Conservation (phyloP, 2,113 vertebrate species). For the Pitta sordida region DNA sequence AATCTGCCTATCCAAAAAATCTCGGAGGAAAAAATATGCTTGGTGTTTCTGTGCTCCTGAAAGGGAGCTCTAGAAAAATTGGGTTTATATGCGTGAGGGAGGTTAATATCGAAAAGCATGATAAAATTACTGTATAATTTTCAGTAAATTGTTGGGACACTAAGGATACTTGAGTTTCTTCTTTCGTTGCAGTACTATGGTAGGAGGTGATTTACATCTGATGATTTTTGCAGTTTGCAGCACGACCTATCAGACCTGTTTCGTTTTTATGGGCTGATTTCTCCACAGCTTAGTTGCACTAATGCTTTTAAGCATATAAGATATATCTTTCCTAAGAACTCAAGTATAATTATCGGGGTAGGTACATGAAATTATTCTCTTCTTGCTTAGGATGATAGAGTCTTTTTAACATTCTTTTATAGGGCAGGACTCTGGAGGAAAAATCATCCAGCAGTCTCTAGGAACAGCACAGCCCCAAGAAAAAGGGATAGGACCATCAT, state of each 20-base stretch:
- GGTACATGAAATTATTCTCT: neutral
- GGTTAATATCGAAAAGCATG: neutral
- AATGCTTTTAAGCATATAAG: neutral
- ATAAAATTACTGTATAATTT: neutral
- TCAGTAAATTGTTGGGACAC: neutral
- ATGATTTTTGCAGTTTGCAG: neutral
- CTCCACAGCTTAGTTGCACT: neutral
- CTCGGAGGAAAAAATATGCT: no score
- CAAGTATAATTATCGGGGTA: neutral
- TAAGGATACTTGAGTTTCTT: neutral
- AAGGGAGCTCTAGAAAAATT: neutral
- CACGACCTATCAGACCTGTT: neutral
- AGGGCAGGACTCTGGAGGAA: conserved; percentile 77
- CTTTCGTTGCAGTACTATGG: neutral
- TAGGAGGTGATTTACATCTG: neutral
- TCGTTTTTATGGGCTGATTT: neutral
- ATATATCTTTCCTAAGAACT: neutral
- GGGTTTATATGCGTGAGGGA: neutral
- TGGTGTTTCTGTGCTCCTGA: no score
- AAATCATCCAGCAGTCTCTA: conserved; percentile 66
- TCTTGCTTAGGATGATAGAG: neutral
- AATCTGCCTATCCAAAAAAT: neutral
- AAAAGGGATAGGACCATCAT: conserved; percentile 66
- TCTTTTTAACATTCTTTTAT: neutral
- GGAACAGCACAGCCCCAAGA: conserved; percentile 69